Evolutionary conservation across 2,113 vertebrate genomes (phyloP), one percentile per base, ranked within the genome.

Genomic region (Aviceda subcristata): DNA sequence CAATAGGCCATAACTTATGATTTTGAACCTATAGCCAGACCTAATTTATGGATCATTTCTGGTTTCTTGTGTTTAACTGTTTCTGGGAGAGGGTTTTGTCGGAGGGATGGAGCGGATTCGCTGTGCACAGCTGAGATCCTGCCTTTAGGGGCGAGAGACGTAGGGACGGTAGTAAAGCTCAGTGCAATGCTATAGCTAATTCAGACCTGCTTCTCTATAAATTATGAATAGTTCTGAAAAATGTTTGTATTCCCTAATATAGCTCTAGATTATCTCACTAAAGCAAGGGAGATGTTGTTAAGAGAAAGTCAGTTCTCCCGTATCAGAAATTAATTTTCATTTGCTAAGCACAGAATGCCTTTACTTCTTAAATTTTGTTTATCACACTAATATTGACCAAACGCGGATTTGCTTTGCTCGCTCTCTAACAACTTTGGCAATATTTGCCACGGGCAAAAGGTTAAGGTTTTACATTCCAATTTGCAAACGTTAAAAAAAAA

Each of bases 31-130:
- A 90, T 64, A 97, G 86, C 53, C 88, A 82, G 81, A 43, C 74
- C 78, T 95, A 96, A 97, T 96, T 96, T 96, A 97, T 88, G 96
- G 92, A 92, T 95, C 45, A 8, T 74, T 95, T 74, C 92, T 90
- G 48, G 41, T 91, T 95, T 90, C 81, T 92, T 55, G 62, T 74
- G 48, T 83, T 94, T 91, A 92, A 94, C 93, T 46, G 18, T 83
- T 97, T 95, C 60, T 48, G 66, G 86, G 88, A 73, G 76, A 69
- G 45, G 51, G 9, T 82, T 92, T 94, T 34, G 15, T 67, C 66
- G 45, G 12, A 6, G 38, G 77, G 69, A 55, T 3, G 20, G 67
- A 34, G n/a, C 5, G 3, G 76, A 39, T n/a, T 38, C 27, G 3
- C 21, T 30, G 60, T 13, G 64, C 71, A 10, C 62, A 71, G 94